These are phyloP conservation scores for Seira sanloemensis DNA, from an alignment of 2,888 invertebrate species.

Conservation along the genomic window DNA sequence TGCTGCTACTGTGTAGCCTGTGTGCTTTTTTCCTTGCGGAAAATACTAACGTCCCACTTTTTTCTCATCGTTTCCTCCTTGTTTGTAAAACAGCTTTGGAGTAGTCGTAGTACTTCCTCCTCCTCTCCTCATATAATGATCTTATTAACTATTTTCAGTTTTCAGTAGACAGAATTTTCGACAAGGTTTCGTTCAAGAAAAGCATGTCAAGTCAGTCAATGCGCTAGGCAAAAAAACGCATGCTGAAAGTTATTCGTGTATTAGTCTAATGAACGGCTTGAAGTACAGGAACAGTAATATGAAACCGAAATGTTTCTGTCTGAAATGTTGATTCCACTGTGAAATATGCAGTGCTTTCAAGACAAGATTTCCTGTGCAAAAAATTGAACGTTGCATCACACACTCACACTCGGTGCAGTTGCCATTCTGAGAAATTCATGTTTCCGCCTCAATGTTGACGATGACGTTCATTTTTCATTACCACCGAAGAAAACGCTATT, in stretches of 20 bases:
- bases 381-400: not conserved
- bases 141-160: not conserved
- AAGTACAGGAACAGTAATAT: conserved; percentile 35
- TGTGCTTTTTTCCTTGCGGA: not conserved
- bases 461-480: conserved; percentile 4
- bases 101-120: not conserved
- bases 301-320: conserved; percentile 35
- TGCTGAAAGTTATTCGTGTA: not conserved
- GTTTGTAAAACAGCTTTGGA: conserved; percentile 25
- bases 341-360: conserved; percentile 1
- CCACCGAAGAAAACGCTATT: not conserved
- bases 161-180: conserved; percentile 1
- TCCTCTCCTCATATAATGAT: too few relatives aligned
- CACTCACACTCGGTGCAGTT: not conserved
- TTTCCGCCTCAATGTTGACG: not conserved
- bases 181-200: not conserved
- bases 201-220: not conserved
- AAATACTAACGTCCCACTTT: conserved; percentile 41
- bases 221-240: not conserved
- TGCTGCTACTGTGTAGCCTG: conserved; percentile 21
- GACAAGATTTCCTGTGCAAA: not conserved
- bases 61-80: conserved; percentile 9
- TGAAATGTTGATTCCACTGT: not conserved
- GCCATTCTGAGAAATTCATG: not conserved
- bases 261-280: not conserved